These are phyloP conservation scores for Nautilus pompilius DNA, from an alignment of 1,140 invertebrate species.

Conservation along the genomic window DNA sequence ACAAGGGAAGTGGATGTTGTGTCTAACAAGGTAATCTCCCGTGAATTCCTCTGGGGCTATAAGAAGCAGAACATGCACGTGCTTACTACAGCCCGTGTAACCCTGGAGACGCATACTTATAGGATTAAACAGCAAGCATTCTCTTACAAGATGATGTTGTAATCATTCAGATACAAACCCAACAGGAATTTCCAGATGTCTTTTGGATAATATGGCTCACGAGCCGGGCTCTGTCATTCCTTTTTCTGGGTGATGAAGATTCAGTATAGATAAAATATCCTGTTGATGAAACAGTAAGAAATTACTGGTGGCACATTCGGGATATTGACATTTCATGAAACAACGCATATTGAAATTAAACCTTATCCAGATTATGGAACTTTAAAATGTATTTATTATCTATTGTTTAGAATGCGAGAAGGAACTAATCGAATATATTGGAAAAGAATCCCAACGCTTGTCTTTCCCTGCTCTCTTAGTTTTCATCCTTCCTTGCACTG, in stretches of 20 bases:
- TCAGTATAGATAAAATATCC: conserved; percentile 52
- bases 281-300: conserved; percentile 9
- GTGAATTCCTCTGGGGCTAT: not conserved
- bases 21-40: too few relatives aligned
- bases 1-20: too few relatives aligned
- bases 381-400: not conserved
- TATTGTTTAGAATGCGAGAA: not conserved
- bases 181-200: conserved; percentile 1
- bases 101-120: conserved; percentile 1
- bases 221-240: conserved; percentile 39
- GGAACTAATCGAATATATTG: not conserved
- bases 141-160: not conserved
- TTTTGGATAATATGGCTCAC: conserved; percentile 32
- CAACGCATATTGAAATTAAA: not conserved
- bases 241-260: conserved; percentile 32
- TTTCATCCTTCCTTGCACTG: too few relatives aligned
- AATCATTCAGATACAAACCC: conserved; percentile 7
- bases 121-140: not conserved
- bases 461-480: too few relatives aligned
- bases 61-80: too few relatives aligned
- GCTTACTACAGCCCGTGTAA: conserved; percentile 6
- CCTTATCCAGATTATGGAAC: not conserved
- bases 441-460: too few relatives aligned
- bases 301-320: not conserved
- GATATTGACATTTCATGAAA: not conserved